A percentile compares a stretch with the other conserved stretches of the same genome.
phyloP scores from a whole-genome alignment of 2,113 vertebrate genomes.

The Toxostoma redivivum region DNA sequence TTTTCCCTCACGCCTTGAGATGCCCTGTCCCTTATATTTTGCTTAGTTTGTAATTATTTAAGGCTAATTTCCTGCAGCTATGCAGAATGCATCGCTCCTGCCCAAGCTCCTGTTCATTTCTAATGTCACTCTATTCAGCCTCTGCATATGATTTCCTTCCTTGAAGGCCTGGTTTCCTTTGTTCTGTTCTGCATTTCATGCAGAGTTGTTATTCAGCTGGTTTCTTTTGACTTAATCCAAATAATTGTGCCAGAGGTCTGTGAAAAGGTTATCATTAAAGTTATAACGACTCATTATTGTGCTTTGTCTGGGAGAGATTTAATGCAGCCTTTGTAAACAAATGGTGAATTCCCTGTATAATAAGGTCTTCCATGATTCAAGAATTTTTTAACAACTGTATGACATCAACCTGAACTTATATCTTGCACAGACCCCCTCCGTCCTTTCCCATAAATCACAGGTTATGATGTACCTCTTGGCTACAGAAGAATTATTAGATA shows the following conservation, averaged over 20 bases:
- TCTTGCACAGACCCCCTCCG: background rate
- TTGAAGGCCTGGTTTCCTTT: constrained; percentile 17
- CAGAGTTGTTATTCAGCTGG: background rate
- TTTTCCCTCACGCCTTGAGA: background rate
- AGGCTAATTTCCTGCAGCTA: background rate
- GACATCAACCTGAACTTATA: background rate
- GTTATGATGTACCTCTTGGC: background rate
- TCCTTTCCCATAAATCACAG: background rate
- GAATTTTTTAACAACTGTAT: background rate
- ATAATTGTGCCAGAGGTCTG: background rate
- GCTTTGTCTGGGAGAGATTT: background rate
- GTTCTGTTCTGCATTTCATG: background rate
- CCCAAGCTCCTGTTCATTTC: background rate
- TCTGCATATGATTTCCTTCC: background rate
- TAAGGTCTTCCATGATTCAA: background rate
- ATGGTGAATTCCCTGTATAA: background rate
- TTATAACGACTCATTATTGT: background rate
- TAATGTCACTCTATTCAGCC: background rate
- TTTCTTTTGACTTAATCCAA: constrained; percentile 7
- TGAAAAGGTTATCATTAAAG: constrained; percentile 16
- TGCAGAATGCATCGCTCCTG: background rate
- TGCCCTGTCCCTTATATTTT: background rate
- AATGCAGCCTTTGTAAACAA: constrained; percentile 19
- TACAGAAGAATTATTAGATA: background rate
- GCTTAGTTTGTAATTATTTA: background rate